phyloP scores from a whole-genome alignment of 2,113 vertebrate genomes.

The Sylvietta virens region DNA sequence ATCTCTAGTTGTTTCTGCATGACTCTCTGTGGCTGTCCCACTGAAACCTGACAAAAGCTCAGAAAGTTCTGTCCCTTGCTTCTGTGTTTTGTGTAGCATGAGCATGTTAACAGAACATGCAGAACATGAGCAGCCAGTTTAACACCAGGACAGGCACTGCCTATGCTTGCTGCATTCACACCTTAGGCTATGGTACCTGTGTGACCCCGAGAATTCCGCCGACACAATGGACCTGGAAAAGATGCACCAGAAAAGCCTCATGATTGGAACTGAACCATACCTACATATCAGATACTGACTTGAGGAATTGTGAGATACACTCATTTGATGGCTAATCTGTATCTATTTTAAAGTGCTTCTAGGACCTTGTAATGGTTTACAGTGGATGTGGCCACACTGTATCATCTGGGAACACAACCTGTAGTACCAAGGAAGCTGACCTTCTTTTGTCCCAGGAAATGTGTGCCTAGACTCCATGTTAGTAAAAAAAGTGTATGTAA shows the following conservation, averaged over 20 bases:
- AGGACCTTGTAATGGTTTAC: neutral
- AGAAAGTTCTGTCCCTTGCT: neutral
- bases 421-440: neutral
- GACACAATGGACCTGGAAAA: neutral
- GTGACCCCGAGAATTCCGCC: neutral
- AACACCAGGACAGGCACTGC: neutral
- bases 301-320: neutral
- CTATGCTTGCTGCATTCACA: neutral
- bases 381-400: rapidly evolving
- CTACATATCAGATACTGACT: neutral
- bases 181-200: neutral
- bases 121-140: neutral
- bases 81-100: neutral
- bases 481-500: neutral
- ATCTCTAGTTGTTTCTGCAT: neutral
- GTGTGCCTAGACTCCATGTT: neutral
- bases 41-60: neutral
- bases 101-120: neutral
- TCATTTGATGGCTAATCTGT: neutral
- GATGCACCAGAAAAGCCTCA: neutral
- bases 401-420: neutral
- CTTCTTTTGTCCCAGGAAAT: neutral
- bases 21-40: neutral
- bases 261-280: neutral
- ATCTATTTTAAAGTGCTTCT: neutral